Evolutionary conservation across 2,888 invertebrate species (phyloP).

Genomic region (Clusia tigrina): DNA sequence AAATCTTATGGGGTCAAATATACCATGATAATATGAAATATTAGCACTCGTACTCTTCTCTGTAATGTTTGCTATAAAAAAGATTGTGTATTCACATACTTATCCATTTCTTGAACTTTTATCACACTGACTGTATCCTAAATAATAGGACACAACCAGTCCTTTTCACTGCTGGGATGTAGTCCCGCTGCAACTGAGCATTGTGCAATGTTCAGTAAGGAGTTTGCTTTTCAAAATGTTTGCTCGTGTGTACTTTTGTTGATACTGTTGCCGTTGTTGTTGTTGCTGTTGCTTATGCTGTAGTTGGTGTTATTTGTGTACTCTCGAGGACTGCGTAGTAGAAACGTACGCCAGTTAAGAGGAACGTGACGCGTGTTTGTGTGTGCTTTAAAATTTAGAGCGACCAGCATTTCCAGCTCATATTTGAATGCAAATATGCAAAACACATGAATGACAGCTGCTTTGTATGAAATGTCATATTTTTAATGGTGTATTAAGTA

Average conservation of each 20-base stretch:
- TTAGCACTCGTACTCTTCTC: too few relatives aligned
- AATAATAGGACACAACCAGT: too few relatives aligned
- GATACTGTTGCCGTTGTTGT: too few relatives aligned
- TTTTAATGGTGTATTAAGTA: conserved; percentile 1
- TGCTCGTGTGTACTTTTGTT: not conserved
- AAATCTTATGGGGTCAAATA: too few relatives aligned
- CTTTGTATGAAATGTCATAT: not conserved
- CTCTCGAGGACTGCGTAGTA: too few relatives aligned
- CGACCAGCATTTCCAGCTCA: not conserved
- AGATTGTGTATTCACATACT: not conserved
- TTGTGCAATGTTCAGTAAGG: not conserved
- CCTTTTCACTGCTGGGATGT: too few relatives aligned
- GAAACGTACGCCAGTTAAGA: not conserved
- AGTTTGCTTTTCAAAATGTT: not conserved
- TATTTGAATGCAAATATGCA: not conserved
- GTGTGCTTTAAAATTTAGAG: not conserved
- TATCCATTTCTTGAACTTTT: too few relatives aligned
- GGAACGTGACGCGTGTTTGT: not conserved
- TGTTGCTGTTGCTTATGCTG: too few relatives aligned
- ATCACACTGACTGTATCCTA: too few relatives aligned
- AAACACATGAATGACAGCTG: not conserved
- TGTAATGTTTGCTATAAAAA: not conserved
- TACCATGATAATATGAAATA: too few relatives aligned
- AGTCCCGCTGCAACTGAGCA: too few relatives aligned
- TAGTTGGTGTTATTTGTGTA: too few relatives aligned